Conservation (phyloP, 1,140 invertebrate genomes). For the Nylanderia fulva region DNA sequence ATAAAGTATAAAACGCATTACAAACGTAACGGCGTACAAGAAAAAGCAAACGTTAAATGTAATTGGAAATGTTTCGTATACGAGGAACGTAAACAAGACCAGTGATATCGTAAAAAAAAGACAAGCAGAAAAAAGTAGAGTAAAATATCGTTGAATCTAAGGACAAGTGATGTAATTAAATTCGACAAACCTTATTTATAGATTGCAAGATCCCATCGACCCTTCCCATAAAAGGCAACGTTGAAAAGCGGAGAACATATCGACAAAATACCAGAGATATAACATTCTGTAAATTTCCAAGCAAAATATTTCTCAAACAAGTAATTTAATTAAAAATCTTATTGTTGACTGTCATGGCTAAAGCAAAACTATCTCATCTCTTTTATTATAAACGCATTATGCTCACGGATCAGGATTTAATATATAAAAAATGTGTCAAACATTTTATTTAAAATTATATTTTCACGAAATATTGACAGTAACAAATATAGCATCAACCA, state of each 20-base stretch:
- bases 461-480: constrained; percentile 1
- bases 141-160: constrained; percentile 23
- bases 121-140: background rate
- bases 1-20: background rate
- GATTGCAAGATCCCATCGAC: background rate
- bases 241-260: constrained; percentile 12
- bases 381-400: background rate
- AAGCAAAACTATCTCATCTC: constrained; percentile 27
- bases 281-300: constrained; percentile 11
- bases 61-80: background rate
- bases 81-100: constrained; percentile 4
- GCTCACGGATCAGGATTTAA: background rate
- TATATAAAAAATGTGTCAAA: constrained; percentile 7
- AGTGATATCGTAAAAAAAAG: constrained; percentile 20
- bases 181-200: constrained; percentile 63
- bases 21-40: background rate
- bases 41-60: background rate
- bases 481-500: background rate
- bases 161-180: constrained; percentile 66
- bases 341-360: background rate
- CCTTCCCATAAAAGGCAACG: background rate
- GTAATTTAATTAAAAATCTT: constrained; percentile 65
- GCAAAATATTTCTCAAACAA: background rate
- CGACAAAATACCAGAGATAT: constrained; percentile 12
- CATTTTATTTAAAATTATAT: background rate